Percentiles rank a stretch among this genome's conserved stretches.
phyloP scores from a whole-genome alignment of 1,140 invertebrate genomes.

The Oryctes rhinoceros region DNA sequence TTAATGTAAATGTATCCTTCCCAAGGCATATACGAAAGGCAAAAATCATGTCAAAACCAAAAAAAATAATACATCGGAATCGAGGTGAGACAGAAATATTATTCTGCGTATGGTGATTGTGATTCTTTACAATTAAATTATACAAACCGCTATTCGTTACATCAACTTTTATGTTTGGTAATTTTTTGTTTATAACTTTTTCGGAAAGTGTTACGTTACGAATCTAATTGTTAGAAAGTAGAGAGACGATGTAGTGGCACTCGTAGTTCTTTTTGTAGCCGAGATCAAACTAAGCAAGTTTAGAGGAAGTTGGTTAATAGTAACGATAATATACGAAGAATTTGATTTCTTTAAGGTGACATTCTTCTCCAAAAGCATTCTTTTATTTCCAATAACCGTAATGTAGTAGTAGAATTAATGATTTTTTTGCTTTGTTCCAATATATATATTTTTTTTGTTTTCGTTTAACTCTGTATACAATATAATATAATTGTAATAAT shows the following conservation, averaged over 20 bases:
- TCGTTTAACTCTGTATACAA: neutral
- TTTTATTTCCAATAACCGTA: neutral
- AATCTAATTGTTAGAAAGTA: too few relatives aligned
- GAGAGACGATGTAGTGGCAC: too few relatives aligned
- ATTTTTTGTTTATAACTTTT: neutral
- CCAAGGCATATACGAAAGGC: too few relatives aligned
- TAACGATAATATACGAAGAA: too few relatives aligned
- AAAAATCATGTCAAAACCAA: too few relatives aligned
- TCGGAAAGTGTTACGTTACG: neutral
- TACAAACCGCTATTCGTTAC: neutral
- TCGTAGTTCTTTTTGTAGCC: too few relatives aligned
- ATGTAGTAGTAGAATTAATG: too few relatives aligned
- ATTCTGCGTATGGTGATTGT: neutral
- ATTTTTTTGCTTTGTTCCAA: too few relatives aligned
- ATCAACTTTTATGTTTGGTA: neutral
- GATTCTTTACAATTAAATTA: neutral
- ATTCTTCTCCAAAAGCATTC: neutral
- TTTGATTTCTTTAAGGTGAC: too few relatives aligned
- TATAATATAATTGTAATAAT: neutral
- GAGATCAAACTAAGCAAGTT: slow-evolving; percentile 6
- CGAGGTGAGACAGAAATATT: neutral
- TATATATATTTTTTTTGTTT: neutral
- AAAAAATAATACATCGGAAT: neutral
- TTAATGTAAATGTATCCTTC: too few relatives aligned
- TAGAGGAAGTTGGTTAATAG: too few relatives aligned